phyloP scores from a whole-genome alignment of 2,888 invertebrate species.

The Buathra laborator region DNA sequence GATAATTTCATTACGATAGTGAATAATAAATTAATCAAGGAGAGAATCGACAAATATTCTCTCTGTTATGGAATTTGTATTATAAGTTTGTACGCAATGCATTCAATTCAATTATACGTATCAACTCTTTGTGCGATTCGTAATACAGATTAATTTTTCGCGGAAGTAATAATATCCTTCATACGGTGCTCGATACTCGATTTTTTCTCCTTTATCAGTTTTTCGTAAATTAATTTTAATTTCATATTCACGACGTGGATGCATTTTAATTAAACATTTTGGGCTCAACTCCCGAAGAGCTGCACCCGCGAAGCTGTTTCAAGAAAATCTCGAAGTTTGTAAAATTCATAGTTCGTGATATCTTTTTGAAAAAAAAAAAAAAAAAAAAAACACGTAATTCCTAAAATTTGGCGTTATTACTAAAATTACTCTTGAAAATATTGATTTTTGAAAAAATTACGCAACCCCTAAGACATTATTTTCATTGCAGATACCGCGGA shows the following conservation, averaged over 20 bases:
- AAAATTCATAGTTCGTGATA: too few species aligned
- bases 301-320: too few species aligned
- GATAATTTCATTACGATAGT: slow-evolving; percentile 55
- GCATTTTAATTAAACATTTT: slow-evolving; percentile 14
- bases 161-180: not conserved
- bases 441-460: too few species aligned
- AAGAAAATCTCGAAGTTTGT: too few species aligned
- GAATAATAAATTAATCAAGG: slow-evolving; percentile 43
- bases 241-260: not conserved
- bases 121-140: not conserved
- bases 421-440: too few species aligned
- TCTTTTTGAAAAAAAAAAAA: too few species aligned
- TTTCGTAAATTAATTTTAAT: not conserved
- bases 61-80: slow-evolving; percentile 1
- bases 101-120: not conserved
- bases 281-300: not conserved
- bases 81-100: not conserved
- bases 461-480: too few species aligned
- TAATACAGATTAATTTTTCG: not conserved
- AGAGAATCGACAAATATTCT: slow-evolving; percentile 15
- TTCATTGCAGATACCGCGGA: too few species aligned
- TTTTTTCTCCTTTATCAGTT: not conserved
- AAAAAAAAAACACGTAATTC: too few species aligned
- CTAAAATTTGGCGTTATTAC: too few species aligned
- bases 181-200: not conserved